Evolutionary conservation across 2,888 invertebrate species (phyloP), one percentile per base, ranked within the genome.

Genomic region (Pseudolycoriella hygida): DNA sequence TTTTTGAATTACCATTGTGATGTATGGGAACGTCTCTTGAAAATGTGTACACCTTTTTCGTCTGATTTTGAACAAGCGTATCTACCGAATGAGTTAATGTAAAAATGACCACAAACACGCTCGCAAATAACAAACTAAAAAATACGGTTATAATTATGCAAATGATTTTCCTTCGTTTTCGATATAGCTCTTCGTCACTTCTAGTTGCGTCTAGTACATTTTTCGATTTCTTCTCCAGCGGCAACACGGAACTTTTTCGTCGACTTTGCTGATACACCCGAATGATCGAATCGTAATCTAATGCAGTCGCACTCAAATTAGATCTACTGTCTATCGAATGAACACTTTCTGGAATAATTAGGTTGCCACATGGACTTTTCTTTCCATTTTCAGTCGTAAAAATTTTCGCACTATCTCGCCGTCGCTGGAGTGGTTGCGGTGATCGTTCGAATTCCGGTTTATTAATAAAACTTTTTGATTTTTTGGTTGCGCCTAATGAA

Each of bases 81-180:
- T 76, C 75, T 54, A 76, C 73, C 64, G 77, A 73, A 67, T 77
- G 79, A 41, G 79, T 83, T 60, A 85, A 71, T 46, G 84, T 83
- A 56, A 84, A 74, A 58, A 84, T 74, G 59, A 85, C 81, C 56
- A 79, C 80, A 57, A 82, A 73, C 51, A 83, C 74, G 55, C 82
- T 77, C 48, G 81, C 76, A 56, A 77, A 70, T 53, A 78, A 73
- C 56, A 84, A 70, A 60, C 82, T 78, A 62, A 80, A 67, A 66
- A 82, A 81, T 31, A 78, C 78, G 31, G 74, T 78, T 52, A 80
- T 72, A 48, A 83, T 75, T 54, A 79, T 73, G 56, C 76, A 77
- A 43, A 80, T 79, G 53, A 81, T 76, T 53, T 75, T 73, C 48
- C 77, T 75, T 50, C 81, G 70, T 49, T 78, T 71, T 42, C 76